phyloP scores from a whole-genome alignment of 2,888 invertebrate species.

The Pemphredon lugubris region DNA sequence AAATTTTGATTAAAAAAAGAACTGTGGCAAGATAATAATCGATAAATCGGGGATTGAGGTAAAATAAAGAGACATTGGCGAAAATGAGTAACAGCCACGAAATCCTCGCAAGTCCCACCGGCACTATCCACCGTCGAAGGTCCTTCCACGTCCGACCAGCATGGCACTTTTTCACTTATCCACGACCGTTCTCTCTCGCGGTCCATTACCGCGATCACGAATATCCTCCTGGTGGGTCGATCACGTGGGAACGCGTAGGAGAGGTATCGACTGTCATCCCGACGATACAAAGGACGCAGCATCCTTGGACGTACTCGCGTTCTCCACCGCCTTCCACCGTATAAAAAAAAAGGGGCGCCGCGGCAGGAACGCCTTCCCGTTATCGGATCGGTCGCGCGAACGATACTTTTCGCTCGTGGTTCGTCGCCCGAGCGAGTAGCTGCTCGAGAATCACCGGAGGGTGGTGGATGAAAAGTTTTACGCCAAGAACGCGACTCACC shows the following conservation, averaged over 20 bases:
- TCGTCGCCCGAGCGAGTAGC: neutral
- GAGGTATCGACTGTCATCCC: no score
- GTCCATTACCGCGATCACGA: conserved; percentile 16
- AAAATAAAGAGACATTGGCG: no score
- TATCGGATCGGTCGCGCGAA: conserved; percentile 2
- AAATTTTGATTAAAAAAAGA: neutral
- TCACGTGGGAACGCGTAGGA: neutral
- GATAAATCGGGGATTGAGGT: no score
- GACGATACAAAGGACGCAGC: conserved; percentile 25
- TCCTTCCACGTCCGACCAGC: conserved; percentile 32
- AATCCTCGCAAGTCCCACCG: conserved; percentile 6
- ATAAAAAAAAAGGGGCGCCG: conserved; percentile 27
- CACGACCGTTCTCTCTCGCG: conserved; percentile 7
- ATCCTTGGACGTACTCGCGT: conserved; percentile 35
- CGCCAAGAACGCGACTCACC: conserved; percentile 40
- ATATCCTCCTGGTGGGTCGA: neutral
- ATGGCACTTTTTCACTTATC: conserved; percentile 55
- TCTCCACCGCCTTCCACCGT: conserved; percentile 39
- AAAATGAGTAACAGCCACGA: neutral
- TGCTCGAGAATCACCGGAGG: conserved; percentile 17
- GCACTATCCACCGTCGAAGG: conserved; percentile 15
- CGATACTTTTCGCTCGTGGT: neutral
- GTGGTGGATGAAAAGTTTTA: conserved; percentile 50
- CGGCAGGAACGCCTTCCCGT: conserved; percentile 45
- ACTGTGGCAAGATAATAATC: neutral